These are phyloP conservation scores for Nomada ferruginata DNA, from an alignment of 2,888 invertebrate genomes.

Conservation along the genomic window DNA sequence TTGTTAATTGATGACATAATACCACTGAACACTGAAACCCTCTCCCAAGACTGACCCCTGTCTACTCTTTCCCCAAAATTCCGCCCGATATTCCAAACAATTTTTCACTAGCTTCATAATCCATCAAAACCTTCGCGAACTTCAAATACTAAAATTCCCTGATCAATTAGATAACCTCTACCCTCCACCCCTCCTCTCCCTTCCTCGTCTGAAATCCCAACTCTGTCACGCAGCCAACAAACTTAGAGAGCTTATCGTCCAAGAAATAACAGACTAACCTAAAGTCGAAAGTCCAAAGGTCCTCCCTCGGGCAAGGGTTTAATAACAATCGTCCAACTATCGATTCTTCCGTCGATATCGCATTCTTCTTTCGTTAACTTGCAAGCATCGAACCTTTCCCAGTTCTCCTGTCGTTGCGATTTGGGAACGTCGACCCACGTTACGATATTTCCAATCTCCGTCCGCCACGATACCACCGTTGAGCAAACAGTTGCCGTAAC, in stretches of 20 bases:
- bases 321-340: slow-evolving; percentile 2
- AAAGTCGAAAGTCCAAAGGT: neutral
- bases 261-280: neutral
- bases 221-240: too few relatives aligned
- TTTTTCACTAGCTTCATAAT: neutral
- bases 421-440: neutral
- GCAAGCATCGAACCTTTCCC: neutral
- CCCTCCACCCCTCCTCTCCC: too few relatives aligned
- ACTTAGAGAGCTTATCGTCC: too few relatives aligned
- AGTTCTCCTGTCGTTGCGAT: neutral
- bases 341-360: slow-evolving; percentile 28
- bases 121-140: too few relatives aligned
- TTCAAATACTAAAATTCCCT: too few relatives aligned
- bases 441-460: too few relatives aligned
- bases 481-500: neutral
- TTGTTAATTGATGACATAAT: too few relatives aligned
- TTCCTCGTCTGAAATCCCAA: too few relatives aligned
- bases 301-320: neutral
- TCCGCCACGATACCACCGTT: neutral
- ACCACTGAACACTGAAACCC: too few relatives aligned
- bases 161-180: too few relatives aligned
- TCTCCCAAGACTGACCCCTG: too few relatives aligned
- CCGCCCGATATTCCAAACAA: neutral
- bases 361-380: slow-evolving; percentile 13
- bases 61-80: too few relatives aligned